Conservation (phyloP, 2,797 vertebrate species). For the Protonibea diacanthus region DNA sequence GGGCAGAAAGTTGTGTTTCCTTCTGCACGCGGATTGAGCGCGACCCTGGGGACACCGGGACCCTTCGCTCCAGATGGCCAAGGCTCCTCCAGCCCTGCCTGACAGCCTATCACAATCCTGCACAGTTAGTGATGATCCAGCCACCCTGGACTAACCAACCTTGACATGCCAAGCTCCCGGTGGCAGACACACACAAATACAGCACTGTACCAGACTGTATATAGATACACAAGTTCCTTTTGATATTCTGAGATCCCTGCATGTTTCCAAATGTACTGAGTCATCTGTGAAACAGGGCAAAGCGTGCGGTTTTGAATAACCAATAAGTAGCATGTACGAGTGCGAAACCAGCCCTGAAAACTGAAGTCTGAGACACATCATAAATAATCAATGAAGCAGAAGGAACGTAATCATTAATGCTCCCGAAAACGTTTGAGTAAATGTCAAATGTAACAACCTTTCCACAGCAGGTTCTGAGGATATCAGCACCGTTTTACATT, state of each 20-base stretch:
- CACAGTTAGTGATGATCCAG: constrained; percentile 34
- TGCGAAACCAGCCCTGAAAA: not conserved
- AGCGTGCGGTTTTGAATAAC: not conserved
- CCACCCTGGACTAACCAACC: constrained; percentile 50
- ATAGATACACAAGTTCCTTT: constrained; percentile 5
- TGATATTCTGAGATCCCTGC: no score
- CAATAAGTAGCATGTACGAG: not conserved
- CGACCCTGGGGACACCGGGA: constrained; percentile 57
- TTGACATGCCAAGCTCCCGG: constrained; percentile 31
- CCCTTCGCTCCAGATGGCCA: constrained; percentile 68
- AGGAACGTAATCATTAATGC: constrained; percentile 21
- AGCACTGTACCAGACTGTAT: not conserved
- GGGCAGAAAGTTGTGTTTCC: constrained; percentile 25
- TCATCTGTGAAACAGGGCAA: not conserved
- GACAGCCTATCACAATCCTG: constrained; percentile 52
- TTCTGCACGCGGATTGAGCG: constrained; percentile 22
- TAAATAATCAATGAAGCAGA: constrained; percentile 35
- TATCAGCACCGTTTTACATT: constrained; percentile 25
- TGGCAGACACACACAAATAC: constrained; percentile 3
- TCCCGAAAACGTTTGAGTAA: constrained; percentile 31
- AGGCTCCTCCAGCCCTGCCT: constrained; percentile 46
- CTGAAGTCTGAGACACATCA: not conserved
- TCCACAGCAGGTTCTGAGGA: constrained; percentile 13
- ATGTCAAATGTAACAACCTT: constrained; percentile 59
- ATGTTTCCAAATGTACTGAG: not conserved